Percentiles rank a stretch among this genome's conserved stretches.
These are phyloP conservation scores for Heterodera carotae DNA, from an alignment of 1,140 invertebrate genomes.

Conservation along the genomic window DNA sequence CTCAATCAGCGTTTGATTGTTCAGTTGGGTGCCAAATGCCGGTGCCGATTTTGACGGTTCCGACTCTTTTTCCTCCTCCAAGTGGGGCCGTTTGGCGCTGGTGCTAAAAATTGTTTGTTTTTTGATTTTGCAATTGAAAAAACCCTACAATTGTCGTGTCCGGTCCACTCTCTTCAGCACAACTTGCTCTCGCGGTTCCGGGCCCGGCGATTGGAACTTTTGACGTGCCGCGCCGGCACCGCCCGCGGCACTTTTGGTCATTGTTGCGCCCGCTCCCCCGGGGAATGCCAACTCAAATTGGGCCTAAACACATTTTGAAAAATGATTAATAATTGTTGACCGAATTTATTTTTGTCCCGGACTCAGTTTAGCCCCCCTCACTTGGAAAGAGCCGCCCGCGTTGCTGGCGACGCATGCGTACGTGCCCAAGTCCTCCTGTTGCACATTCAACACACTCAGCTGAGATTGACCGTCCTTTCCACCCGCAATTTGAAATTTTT, in stretches of 20 bases:
- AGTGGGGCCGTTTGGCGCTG: conserved; percentile 27
- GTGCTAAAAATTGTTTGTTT: conserved; percentile 14
- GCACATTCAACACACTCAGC: conserved; percentile 44
- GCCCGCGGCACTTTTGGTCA: conserved; percentile 36
- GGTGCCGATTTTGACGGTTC: conserved; percentile 82
- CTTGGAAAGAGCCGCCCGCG: conserved; percentile 51
- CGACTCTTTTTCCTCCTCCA: conserved; percentile 34
- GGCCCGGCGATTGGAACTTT: conserved; percentile 29
- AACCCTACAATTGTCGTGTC: conserved; percentile 37
- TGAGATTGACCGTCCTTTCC: conserved; percentile 43
- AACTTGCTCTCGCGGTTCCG: conserved; percentile 53
- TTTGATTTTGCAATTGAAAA: conserved; percentile 4
- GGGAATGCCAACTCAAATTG: conserved; percentile 31
- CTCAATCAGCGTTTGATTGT: conserved; percentile 66
- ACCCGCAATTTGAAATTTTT: conserved; percentile 51
- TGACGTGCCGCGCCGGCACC: conserved; percentile 11
- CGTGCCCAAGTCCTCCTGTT: conserved; percentile 39
- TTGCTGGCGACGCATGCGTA: conserved; percentile 54
- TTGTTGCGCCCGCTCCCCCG: conserved; percentile 7
- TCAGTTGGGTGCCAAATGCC: conserved; percentile 80
- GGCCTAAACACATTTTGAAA: background rate
- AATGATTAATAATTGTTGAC: too few species aligned
- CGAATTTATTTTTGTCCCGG: too few species aligned
- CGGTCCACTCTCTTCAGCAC: conserved; percentile 57
- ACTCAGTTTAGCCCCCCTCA: conserved; percentile 20